Evolutionary conservation across 2,113 vertebrate genomes (phyloP).

Genomic region (Psophia crepitans): DNA sequence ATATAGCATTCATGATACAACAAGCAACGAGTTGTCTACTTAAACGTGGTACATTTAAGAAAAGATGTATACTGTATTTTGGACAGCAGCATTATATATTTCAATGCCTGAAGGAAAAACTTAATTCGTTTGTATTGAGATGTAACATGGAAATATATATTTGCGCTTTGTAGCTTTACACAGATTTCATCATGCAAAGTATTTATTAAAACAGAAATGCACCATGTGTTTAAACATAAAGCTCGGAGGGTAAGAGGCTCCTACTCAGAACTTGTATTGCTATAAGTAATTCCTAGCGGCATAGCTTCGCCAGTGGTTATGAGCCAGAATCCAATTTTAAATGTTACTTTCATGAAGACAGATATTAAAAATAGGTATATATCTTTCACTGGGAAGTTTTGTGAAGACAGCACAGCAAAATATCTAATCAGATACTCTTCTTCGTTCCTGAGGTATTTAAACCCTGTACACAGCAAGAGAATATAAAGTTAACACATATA

Average conservation of each 20-base stretch:
- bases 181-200: not conserved
- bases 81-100: not conserved
- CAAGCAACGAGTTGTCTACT: not conserved
- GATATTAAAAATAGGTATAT: not conserved
- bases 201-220: conserved; percentile 6
- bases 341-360: not conserved
- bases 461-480: not conserved
- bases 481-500: not conserved
- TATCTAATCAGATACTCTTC: not conserved
- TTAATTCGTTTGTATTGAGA: not conserved
- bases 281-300: not conserved
- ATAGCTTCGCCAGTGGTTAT: not conserved
- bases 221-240: not conserved
- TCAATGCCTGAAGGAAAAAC: not conserved
- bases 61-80: not conserved
- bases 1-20: not conserved
- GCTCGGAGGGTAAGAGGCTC: not conserved
- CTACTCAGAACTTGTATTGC: not conserved
- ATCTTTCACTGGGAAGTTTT: not conserved
- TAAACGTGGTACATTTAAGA: not conserved
- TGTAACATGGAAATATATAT: not conserved
- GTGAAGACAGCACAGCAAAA: not conserved
- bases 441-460: not conserved
- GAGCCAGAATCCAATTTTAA: not conserved
- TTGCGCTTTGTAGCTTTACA: conserved; percentile 11